Base-by-base conservation (phyloP, 2,888 invertebrate species). In the Stenolophus ochropezus region DNA sequence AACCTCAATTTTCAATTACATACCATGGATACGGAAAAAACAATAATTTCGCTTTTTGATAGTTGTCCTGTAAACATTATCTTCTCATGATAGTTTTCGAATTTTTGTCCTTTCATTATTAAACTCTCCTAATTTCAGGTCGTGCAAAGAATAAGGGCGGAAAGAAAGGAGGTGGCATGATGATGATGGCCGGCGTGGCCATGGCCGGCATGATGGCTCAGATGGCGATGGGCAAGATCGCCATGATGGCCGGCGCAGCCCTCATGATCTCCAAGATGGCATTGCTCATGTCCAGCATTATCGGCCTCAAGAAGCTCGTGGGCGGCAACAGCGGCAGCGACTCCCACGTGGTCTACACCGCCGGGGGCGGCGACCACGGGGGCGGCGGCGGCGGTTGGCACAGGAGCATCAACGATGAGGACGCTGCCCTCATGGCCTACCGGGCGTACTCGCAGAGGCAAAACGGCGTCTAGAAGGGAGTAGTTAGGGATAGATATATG, bases 181-280 rank as follows among this genome's bases (percentile, higher is more conserved):
- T 93, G 86, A 89, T 93, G 89, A 90, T 93, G 89, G 92, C 91
- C 81, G 92, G 92, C 83, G 88, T 93, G 83, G 93, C 92, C 11
- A 90, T 93, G 88, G 89, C 92, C 83, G 93, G 92, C 53, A 92
- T 94, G 89, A 89, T 93, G 88, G 91, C 92, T 1, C 93, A 94
- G 88, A 88, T 94, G 89, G 92, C 93, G 82, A 91, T 94, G 87
- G 93, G 93, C 23, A 93, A 94, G 89, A 91, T 94, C 82, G 93
- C 93, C 4, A 90, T 94, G 82, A 89, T 94, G 84, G 93, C 94
- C 0, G 94, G 93, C 56, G 92, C 93, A 5, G 94, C 94, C 2
- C 89, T 94, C 82, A 88, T 94, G 77, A 91, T 94, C 82, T 92
- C 94, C 4, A 94, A 94, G 87, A 91, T 94, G 71, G 93, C 93